A percentile compares a stretch with the other conserved stretches of the same genome.
Evolutionary conservation across 2,797 vertebrate species (phyloP).

Genomic region (Lepus oiostolus): DNA sequence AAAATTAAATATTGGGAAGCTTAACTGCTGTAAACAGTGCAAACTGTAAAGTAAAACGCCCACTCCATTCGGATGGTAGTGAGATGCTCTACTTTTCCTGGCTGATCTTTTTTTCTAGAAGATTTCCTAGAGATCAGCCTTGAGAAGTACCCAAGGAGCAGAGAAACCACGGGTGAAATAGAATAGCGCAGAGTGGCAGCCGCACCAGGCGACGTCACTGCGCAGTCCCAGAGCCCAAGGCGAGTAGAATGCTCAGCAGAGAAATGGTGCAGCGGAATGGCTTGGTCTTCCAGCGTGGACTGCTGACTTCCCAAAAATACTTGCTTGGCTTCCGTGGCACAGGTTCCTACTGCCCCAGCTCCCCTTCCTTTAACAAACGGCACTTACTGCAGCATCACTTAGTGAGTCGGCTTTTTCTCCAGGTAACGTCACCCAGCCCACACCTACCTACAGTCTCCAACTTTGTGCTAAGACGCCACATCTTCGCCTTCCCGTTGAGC

Average conservation of each 20-base stretch:
- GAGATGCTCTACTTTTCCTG: not conserved
- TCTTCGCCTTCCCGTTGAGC: too few relatives aligned
- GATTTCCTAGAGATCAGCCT: not conserved
- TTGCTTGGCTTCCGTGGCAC: not conserved
- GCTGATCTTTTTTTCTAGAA: not conserved
- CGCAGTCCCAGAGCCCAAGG: not conserved
- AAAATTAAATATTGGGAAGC: not conserved
- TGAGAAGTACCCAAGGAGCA: not conserved
- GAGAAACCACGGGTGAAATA: not conserved
- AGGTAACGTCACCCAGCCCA: not conserved
- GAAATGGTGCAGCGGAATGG: not conserved
- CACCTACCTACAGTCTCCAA: too few relatives aligned
- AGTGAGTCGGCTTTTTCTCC: not conserved
- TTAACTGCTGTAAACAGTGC: not conserved
- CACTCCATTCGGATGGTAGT: not conserved
- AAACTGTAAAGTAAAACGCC: not conserved
- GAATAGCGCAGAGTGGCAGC: not conserved
- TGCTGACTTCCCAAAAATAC: not conserved
- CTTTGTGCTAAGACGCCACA: not conserved
- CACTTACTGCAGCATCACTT: not conserved
- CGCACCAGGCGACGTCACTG: accelerated
- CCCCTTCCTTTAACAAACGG: not conserved
- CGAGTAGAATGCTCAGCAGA: too few relatives aligned
- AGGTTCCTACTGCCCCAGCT: not conserved
- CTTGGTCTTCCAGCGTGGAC: not conserved